phyloP scores from a whole-genome alignment of 2,888 invertebrate genomes.

The Geotrupes spiniger region DNA sequence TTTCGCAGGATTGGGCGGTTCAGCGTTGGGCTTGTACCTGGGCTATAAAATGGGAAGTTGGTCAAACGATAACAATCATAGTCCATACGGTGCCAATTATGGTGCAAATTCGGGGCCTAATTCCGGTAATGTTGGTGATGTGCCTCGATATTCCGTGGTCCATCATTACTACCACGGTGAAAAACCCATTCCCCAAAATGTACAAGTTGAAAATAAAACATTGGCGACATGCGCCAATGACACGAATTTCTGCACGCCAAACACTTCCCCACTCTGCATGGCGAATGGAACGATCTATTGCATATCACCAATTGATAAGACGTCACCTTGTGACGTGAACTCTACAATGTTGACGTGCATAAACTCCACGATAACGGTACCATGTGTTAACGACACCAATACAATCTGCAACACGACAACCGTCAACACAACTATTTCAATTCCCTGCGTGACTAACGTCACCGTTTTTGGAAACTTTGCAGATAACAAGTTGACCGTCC shows the following conservation, averaged over 20 bases:
- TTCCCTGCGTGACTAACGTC: constrained; percentile 29
- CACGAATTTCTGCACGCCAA: constrained; percentile 41
- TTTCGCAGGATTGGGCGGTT: constrained; percentile 19
- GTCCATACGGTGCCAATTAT: constrained; percentile 9
- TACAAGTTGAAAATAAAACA: constrained; percentile 40
- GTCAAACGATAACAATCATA: constrained; percentile 9
- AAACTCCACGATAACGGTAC: constrained; percentile 34
- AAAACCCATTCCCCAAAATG: constrained; percentile 35
- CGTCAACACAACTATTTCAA: constrained; percentile 30
- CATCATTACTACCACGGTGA: constrained; percentile 46
- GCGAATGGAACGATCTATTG: constrained; percentile 47
- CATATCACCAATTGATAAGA: constrained; percentile 41
- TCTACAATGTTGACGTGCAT: constrained; percentile 36
- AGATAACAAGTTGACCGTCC: constrained; percentile 11
- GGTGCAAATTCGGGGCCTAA: constrained; percentile 7
- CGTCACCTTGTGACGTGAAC: constrained; percentile 40
- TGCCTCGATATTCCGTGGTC: constrained; percentile 40
- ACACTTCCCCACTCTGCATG: constrained; percentile 45
- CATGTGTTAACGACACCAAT: constrained; percentile 40
- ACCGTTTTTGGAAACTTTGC: constrained; percentile 26
- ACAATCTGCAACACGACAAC: constrained; percentile 36
- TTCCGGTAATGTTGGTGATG: constrained; percentile 11
- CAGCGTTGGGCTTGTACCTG: constrained; percentile 18
- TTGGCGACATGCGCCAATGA: constrained; percentile 44
- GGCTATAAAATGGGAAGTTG: constrained; percentile 18